Conservation (phyloP, 2,113 vertebrate genomes). For the Pyxicephalus adspersus region DNA sequence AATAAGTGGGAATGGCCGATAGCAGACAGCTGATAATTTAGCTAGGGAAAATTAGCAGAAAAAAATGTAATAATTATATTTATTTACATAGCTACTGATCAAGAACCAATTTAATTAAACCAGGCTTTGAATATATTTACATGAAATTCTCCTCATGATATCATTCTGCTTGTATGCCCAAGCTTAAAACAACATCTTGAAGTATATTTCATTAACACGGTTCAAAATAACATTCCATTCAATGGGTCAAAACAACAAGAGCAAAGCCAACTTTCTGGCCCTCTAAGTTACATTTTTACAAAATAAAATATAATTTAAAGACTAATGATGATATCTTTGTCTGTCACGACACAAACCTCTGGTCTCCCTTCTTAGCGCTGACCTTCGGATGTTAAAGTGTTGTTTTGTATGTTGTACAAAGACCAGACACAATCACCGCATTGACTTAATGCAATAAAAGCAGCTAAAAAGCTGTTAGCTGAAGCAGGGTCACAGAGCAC, state of each 20-base stretch:
- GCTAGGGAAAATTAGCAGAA: too few species aligned
- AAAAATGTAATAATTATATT: too few species aligned
- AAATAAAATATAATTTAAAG: constrained; percentile 54
- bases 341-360: constrained; percentile 21
- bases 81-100: neutral
- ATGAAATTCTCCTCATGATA: neutral
- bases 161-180: neutral
- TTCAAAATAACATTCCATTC: neutral
- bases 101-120: neutral
- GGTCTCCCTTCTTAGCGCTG: constrained; percentile 44
- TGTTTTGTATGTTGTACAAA: constrained; percentile 51
- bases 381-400: constrained; percentile 41
- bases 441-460: constrained; percentile 58
- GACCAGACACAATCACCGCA: constrained; percentile 9
- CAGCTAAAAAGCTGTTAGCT: constrained; percentile 59
- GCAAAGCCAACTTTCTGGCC: neutral
- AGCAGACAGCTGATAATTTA: too few species aligned
- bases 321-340: constrained; percentile 53
- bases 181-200: neutral
- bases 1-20: too few species aligned
- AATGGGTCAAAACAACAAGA: constrained; percentile 2
- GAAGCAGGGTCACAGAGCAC: constrained; percentile 63
- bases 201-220: neutral
- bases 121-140: too few species aligned
- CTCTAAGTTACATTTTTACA: constrained; percentile 47